Evolutionary conservation across 2,113 vertebrate species (phyloP).

Genomic region (Catharus minimus): DNA sequence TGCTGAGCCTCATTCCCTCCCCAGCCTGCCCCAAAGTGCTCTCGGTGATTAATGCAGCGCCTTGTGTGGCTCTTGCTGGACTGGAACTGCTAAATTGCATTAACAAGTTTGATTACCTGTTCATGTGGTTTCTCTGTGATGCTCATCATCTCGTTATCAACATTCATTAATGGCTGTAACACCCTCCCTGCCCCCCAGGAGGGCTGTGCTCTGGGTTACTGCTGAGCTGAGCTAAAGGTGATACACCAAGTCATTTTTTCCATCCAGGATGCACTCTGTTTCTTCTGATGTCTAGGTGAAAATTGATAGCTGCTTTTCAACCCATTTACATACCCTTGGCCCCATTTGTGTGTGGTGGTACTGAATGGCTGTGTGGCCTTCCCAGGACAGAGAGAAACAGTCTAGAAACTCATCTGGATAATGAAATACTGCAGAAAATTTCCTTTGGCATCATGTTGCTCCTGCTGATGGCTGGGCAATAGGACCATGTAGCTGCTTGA

Average conservation of each 20-base stretch:
- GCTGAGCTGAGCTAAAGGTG: not conserved
- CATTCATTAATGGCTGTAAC: not conserved
- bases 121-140: not conserved
- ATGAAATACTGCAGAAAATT: not conserved
- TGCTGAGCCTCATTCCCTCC: not conserved
- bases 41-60: not conserved
- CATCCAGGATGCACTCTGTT: not conserved
- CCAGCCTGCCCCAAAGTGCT: not conserved
- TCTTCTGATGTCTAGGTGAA: not conserved
- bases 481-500: not conserved
- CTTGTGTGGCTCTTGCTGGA: not conserved
- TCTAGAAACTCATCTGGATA: not conserved
- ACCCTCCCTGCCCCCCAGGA: not conserved
- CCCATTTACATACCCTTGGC: not conserved
- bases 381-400: not conserved
- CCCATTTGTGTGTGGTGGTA: not conserved
- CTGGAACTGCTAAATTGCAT: conserved; percentile 28
- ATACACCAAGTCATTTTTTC: not conserved
- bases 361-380: not conserved
- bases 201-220: not conserved
- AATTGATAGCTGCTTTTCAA: not conserved
- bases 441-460: not conserved
- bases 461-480: accelerated
- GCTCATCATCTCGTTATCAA: not conserved
- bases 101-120: conserved; percentile 55